A percentile compares a stretch with the other conserved stretches of the same genome.
Conservation (phyloP, 1,140 invertebrate species). For the Aphelenchoides avenae region DNA sequence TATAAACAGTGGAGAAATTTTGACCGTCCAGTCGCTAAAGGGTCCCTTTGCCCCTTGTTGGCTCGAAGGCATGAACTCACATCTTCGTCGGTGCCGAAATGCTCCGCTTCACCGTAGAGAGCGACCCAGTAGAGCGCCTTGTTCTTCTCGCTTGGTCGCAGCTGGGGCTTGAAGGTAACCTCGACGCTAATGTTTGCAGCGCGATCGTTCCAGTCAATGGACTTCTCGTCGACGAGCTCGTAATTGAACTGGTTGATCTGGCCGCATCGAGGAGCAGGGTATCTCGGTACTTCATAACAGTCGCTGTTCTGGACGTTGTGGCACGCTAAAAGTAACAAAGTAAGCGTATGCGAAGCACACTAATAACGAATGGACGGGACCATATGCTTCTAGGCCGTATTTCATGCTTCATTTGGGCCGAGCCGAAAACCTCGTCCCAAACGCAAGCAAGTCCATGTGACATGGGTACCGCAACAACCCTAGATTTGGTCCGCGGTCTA, state of each 20-base stretch:
- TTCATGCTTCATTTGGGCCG: constrained; percentile 19
- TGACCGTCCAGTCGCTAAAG: constrained; percentile 4
- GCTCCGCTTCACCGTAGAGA: constrained; percentile 47
- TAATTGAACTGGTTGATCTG: constrained; percentile 36
- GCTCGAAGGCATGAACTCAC: constrained; percentile 18
- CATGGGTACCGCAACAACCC: too few species aligned
- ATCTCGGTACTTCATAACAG: constrained; percentile 4
- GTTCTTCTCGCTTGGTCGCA: constrained; percentile 13
- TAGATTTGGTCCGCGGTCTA: too few species aligned
- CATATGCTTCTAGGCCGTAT: not conserved
- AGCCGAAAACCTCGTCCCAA: constrained; percentile 27
- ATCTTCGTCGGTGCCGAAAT: constrained; percentile 34
- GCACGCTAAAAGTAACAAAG: constrained; percentile 25
- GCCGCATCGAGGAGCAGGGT: constrained; percentile 40
- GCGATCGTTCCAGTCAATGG: constrained; percentile 23
- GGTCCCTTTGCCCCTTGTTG: constrained; percentile 2
- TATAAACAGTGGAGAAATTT: constrained; percentile 9
- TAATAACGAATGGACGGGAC: constrained; percentile 18
- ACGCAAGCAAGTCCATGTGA: too few species aligned
- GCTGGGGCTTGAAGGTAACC: constrained; percentile 42
- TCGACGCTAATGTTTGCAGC: constrained; percentile 41
- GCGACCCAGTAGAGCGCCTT: constrained; percentile 51
- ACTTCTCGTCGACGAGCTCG: constrained; percentile 16
- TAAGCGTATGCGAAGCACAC: constrained; percentile 19
- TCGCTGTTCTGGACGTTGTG: constrained; percentile 31